Evolutionary conservation across 2,113 vertebrate species (phyloP), one percentile per base, ranked within the genome.

Genomic region (Neomonachus schauinslandi): DNA sequence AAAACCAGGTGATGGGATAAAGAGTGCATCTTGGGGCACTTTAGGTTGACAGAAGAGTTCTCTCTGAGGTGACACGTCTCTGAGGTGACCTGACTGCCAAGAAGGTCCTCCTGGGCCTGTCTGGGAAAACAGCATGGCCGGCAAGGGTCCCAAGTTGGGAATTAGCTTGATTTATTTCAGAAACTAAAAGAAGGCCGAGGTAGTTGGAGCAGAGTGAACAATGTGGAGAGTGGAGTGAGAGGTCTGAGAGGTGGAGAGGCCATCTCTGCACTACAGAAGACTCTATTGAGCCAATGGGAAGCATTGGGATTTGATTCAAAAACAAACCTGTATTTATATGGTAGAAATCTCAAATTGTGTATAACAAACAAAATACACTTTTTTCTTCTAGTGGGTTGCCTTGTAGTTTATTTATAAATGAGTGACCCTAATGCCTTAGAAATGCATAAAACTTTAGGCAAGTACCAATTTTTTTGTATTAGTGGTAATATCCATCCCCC

Each of bases 331-430:
- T 16, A 46, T 51, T 89, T 89, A 81, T 36, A 61, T 21, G 61
- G 61, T 26, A 39, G 59, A 93, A 36, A 93, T 61, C 39, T 89
- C 69, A 65, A 59, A 55, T 2, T 69, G 3, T 39, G 6, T 77
- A 21, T 53, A 53, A 72, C 7, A 82, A 71, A n/a, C 71, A 51
- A 12, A 71, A 42, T 6, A 42, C 18, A 15, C 19, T 36, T 57
- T 74, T 69, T 80, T 42, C 46, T 26, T 1, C 19, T 79, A 26
- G 10, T 59, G 28, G 12, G 4, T 67, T 77, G 28, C 19, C 8
- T 77, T 55, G 49, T 51, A 42, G 14, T 95, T 85, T 87, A 69
- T 57, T 94, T 94, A 57, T 74, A 87, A 95, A 76, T 89, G 42
- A 59, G 7, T 85, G 53, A 69, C 9, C 46, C 18, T 33, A 31